A percentile compares a stretch with the other conserved stretches of the same genome.
Conservation (phyloP, 2,797 vertebrate species). For the Cossypha niveicapilla region DNA sequence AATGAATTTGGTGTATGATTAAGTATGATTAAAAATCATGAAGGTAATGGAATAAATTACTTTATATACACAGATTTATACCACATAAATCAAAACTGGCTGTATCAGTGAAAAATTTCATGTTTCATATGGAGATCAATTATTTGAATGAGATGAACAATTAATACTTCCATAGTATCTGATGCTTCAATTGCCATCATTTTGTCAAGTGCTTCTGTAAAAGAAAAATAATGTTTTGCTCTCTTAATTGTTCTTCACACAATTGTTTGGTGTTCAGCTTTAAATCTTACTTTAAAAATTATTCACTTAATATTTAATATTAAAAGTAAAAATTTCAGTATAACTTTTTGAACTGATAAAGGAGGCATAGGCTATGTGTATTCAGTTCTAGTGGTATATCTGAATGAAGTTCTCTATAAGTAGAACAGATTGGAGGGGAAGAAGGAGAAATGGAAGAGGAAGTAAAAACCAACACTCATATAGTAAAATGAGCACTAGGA, state of each 20-base stretch:
- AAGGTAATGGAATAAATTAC: background rate
- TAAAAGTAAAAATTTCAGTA: background rate
- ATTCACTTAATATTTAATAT: background rate
- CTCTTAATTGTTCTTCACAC: background rate
- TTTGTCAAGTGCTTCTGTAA: background rate
- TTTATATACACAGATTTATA: background rate
- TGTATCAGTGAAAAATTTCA: background rate
- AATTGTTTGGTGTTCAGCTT: background rate
- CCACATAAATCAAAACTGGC: background rate
- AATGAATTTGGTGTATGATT: background rate
- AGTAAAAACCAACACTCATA: background rate
- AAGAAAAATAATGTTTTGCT: background rate
- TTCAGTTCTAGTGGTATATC: background rate
- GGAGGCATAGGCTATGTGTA: background rate
- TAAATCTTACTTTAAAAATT: background rate
- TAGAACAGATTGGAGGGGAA: background rate
- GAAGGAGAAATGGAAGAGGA: background rate
- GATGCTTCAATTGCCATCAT: accelerated
- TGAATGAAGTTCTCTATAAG: background rate
- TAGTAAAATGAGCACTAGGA: background rate
- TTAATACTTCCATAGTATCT: background rate
- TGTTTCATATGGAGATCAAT: background rate
- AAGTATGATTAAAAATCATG: background rate
- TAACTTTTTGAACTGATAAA: background rate
- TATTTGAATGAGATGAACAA: background rate